Percentiles rank a stretch among this genome's conserved stretches.
These are phyloP conservation scores for Prunella himalayana DNA, from an alignment of 2,113 vertebrate species.

Conservation along the genomic window DNA sequence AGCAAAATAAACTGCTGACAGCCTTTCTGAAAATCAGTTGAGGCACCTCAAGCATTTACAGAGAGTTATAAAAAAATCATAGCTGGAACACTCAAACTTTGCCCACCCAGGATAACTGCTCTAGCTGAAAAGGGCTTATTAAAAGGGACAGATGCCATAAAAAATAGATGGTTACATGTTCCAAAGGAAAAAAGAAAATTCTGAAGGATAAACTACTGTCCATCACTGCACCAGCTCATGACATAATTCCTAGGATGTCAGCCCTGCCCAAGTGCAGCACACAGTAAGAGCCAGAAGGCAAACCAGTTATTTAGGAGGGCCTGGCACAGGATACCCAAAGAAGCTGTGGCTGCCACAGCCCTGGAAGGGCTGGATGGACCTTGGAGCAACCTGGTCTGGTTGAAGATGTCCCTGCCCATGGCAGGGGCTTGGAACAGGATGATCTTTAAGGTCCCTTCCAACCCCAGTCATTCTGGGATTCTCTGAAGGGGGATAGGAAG, in stretches of 20 bases:
- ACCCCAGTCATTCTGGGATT: too few relatives aligned
- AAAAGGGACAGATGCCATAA: not conserved
- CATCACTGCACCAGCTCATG: not conserved
- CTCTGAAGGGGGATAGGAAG: not conserved
- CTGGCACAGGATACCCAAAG: not conserved
- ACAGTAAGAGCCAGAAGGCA: not conserved
- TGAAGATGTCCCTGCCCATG: not conserved
- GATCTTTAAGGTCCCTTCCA: not conserved
- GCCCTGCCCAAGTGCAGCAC: not conserved
- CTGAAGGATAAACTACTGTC: not conserved
- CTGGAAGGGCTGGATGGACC: fast-evolving
- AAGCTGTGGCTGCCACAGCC: not conserved
- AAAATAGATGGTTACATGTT: not conserved
- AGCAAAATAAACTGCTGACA: not conserved
- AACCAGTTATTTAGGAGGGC: not conserved
- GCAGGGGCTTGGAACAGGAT: not conserved
- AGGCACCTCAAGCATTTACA: not conserved
- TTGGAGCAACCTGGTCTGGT: fast-evolving
- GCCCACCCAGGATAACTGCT: not conserved
- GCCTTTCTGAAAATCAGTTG: not conserved
- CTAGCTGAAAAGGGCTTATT: not conserved
- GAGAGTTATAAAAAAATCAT: not conserved
- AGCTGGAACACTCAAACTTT: not conserved
- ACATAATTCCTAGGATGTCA: not conserved
- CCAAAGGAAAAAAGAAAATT: not conserved